Evolutionary conservation across 2,797 vertebrate genomes (phyloP), one percentile per base, ranked within the genome.

Genomic region (Simalia tracyae): DNA sequence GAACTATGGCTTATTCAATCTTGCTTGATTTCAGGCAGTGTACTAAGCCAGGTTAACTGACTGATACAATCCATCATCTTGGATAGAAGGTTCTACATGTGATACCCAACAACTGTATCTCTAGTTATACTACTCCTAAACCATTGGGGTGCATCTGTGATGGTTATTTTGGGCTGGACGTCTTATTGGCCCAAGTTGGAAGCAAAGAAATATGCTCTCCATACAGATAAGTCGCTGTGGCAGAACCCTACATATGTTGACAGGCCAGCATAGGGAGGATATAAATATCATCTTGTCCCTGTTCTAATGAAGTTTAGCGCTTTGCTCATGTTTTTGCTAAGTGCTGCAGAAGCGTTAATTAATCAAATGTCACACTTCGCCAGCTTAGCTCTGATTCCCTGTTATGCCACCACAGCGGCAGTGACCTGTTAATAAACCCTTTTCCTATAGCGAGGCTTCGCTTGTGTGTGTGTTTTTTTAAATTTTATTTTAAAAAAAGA

Each of bases 341-440:
- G 92, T 92, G 85, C 85, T 36, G 50, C 66, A 24, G 68, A 90
- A 92, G 89, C 31, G 68, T 87, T 92, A 92, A 92, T 92, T 92
- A 92, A 92, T 92, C 91, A 92, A 92, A 90, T 87, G 92, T 92
- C 92, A 92, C 92, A 92, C 92, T 87, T 90, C 46, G 15, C 89
- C 66, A 46, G 84, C 88, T 87, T 24, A 50, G 88, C 66, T 56
- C 85, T 1, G 57, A 31, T 84, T 84, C 46, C 81, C 57, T 66
- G 89, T 64, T 81, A 68, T 61, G 59, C 89, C 85, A 64, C 46
- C 59, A 22, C 59, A 28, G 57, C 22, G 19, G 85, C 85, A 46
- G 66, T 92, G 92, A 92, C 92, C 92, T 92, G 92, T 90, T 90
- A 92, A 92, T 87, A 90, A 92, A 87, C 59, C 84, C 26, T 28